Base-by-base conservation (phyloP, 2,113 vertebrate genomes). In the Phrynocephalus versicolor region DNA sequence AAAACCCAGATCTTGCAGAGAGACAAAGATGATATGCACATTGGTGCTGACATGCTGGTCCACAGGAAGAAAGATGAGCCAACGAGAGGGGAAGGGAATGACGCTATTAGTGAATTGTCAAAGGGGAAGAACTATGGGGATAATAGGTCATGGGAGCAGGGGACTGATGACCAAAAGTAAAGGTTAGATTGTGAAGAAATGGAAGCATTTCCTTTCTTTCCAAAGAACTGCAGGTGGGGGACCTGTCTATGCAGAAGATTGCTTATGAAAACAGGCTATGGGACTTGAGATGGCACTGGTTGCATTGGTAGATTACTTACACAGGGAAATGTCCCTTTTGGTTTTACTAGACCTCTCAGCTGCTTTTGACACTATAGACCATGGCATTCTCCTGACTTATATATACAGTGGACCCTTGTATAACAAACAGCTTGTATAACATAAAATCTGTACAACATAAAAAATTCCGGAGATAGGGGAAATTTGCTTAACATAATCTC, bases 101-200 rank as follows among this genome's bases (percentile, higher is more conserved):
- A 93, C 91, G 85, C 93, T 81, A 87, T 89, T 82, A 87, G 92
- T 41, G 51, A 79, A 83, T 81, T 83, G 74, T 92, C 89, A 85
- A 84, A 79, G 83, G 72, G 90, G 91, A 91, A 58, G 57, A 90
- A 92, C 81, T 85, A 85, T 35, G 87, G n/a, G 79, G 86, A 89
- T 83, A 90, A 89, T 75, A 92, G 87, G 69, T 76, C 91, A 91
- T 76, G 77, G 89, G 90, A 93, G 85, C 88, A 92, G 79, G 60
- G 88, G 60, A 72, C 73, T 85, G 81, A 92, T 91, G 88, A 93
- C 90, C 88, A 88, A 91, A 70, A 74, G 80, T 85, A 0, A 91
- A 90, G 83, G 25, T 41, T 74, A 12, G 25, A 81, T 2, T 78
- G 37, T 14, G 78, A 74, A 14, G 84, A 88, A 86, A 57, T 45